These are phyloP conservation scores for Mesocricetus auratus DNA, from an alignment of 2,113 vertebrate genomes.

Conservation along the genomic window DNA sequence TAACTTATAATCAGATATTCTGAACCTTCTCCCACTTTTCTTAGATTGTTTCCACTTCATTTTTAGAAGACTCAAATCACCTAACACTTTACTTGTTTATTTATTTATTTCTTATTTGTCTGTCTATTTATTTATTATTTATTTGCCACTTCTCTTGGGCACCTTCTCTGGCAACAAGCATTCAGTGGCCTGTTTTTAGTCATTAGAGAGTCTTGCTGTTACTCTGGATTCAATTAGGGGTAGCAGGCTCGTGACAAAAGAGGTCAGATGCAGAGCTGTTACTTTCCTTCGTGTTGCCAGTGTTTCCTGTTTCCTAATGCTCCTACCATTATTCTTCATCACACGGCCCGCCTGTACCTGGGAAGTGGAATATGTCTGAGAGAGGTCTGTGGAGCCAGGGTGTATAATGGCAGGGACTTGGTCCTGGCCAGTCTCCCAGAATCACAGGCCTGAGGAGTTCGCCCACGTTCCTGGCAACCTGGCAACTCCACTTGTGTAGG, in stretches of 20 bases:
- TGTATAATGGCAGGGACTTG: background rate
- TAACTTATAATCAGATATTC: background rate
- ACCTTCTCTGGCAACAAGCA: background rate
- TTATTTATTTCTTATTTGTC: background rate
- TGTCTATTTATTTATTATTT: background rate
- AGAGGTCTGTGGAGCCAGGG: accelerated
- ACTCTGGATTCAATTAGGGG: background rate
- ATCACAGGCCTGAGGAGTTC: background rate
- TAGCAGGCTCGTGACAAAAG: background rate
- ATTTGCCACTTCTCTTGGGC: background rate
- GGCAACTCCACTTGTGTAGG: background rate
- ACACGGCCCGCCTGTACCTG: background rate
- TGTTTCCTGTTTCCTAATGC: background rate
- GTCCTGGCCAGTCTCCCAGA: background rate
- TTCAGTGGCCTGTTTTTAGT: background rate
- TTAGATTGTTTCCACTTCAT: background rate
- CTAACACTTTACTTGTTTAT: background rate
- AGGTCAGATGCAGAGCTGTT: background rate
- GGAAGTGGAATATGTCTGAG: background rate
- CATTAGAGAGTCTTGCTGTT: no score
- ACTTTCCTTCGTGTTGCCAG: background rate
- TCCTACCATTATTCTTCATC: background rate
- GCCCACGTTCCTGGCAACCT: background rate
- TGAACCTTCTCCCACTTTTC: background rate
- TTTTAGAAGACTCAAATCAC: background rate